These are phyloP conservation scores for Opisthograptis luteolata DNA, from an alignment of 2,888 invertebrate species.

Conservation along the genomic window DNA sequence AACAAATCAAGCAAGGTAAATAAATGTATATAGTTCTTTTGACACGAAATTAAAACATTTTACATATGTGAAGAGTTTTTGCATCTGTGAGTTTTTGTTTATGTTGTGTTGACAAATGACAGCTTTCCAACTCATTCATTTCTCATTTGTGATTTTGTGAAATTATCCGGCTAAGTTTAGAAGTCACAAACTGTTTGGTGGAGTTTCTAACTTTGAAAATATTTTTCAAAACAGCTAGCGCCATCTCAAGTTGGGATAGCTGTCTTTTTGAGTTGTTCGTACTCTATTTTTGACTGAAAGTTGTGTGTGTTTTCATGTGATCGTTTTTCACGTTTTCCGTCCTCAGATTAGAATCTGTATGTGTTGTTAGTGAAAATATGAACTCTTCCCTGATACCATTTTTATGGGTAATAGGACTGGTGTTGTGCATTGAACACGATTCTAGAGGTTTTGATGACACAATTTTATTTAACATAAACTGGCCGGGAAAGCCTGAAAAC, in stretches of 20 bases:
- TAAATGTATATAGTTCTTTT: too few relatives aligned
- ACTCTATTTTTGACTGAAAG: neutral
- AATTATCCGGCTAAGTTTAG: conserved; percentile 39
- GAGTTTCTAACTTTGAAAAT: neutral
- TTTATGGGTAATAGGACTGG: conserved; percentile 50
- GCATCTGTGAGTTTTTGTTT: conserved; percentile 1
- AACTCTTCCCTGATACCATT: conserved; percentile 51
- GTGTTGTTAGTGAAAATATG: conserved; percentile 53
- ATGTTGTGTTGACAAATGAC: conserved; percentile 61
- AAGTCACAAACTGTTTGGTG: neutral
- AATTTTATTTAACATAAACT: conserved; percentile 90
- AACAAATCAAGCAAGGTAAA: too few relatives aligned
- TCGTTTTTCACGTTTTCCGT: neutral
- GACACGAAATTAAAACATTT: too few relatives aligned
- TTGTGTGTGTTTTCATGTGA: conserved; percentile 3
- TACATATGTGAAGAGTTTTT: too few relatives aligned
- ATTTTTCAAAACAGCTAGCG: neutral
- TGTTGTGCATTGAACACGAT: conserved; percentile 80
- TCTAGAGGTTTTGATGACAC: conserved; percentile 92
- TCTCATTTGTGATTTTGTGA: neutral
- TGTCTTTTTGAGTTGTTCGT: neutral
- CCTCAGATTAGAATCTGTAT: neutral
- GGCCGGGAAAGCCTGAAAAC: conserved; percentile 84
- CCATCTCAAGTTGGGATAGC: neutral
- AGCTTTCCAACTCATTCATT: conserved; percentile 66